Base-by-base conservation (phyloP, 2,797 vertebrate genomes). In the Crenuchus spilurus region DNA sequence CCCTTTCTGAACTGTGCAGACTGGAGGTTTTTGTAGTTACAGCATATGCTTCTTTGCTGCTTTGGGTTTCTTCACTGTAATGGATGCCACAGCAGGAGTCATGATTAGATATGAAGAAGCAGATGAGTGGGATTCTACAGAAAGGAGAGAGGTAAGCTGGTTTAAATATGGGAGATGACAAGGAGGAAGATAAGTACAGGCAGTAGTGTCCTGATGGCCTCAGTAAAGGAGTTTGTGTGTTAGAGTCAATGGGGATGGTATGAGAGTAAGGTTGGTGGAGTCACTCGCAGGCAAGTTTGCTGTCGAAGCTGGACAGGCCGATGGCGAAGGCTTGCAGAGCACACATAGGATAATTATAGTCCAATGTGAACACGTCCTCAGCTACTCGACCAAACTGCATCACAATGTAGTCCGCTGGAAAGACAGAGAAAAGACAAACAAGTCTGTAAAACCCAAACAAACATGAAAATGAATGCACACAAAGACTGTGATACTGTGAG, bases 341-440 rank as follows among this genome's bases (percentile, higher is more conserved):
- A n/a, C 97, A 99, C 88, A 99, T 93, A 14, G 97, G 97, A 55
- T 99, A 99, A 86, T 94, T 98, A 88, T 92, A 99, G 91, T 99
- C 97, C 85, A 99, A 89, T 0, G 97, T 99, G 90, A 99, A 99
- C 79, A 97, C 89, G 54, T 98, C 96, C 52, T 99, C 96, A 0
- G 96, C 96, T 76, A 99, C 94, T 22, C 97, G 89, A 24, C 97
- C 97, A 28, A 99, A 99, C 91, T 99, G 96, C 97, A 99, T 99
- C 76, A 99, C 95, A 0, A 99, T 98, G 89, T 99, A 98, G 81
- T 98, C 96, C 1, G 94, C 97, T 99, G 46, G 16, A 71, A 18
- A 73, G 24, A 65, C 9, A 11, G 4, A 22, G n/a, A 46, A 33
- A 30, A 66, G n/a, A 22, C 4, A 70, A 9, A 44, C 18, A 7